Percentiles rank a stretch among this genome's conserved stretches.
Evolutionary conservation across 2,888 invertebrate species (phyloP).

Genomic region (Xiphydria camelus): DNA sequence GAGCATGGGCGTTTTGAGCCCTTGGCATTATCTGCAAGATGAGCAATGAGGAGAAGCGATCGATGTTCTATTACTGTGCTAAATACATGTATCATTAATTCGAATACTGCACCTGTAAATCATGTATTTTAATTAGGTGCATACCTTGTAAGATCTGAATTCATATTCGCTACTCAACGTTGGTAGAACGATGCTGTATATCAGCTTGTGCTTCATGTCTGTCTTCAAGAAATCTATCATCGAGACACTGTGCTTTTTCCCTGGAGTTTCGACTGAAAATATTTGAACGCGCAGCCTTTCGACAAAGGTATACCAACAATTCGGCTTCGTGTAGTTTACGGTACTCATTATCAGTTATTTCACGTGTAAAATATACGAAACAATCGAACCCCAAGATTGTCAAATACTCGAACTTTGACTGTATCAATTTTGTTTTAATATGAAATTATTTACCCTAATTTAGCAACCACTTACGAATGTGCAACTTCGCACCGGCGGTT

Average conservation of each 20-base stretch:
- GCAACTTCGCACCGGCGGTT: constrained; percentile 64
- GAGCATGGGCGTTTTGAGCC: constrained; percentile 77
- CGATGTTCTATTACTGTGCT: too few species aligned
- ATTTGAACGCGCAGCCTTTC: too few species aligned
- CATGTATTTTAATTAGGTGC: too few species aligned
- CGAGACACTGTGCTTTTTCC: constrained; percentile 49
- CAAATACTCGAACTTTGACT: not conserved
- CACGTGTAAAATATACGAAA: too few species aligned
- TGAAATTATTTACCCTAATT: not conserved
- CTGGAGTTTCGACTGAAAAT: constrained; percentile 57
- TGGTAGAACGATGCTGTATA: constrained; percentile 66
- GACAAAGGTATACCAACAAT: not conserved
- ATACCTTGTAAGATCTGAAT: constrained; percentile 72
- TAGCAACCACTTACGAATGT: constrained; percentile 60
- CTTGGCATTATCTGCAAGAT: constrained; percentile 72
- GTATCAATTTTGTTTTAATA: not conserved
- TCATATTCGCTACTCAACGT: constrained; percentile 60
- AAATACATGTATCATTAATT: too few species aligned
- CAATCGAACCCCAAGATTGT: too few species aligned
- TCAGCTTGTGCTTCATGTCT: constrained; percentile 70
- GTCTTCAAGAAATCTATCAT: constrained; percentile 63
- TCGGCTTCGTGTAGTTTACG: not conserved
- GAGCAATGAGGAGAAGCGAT: too few species aligned
- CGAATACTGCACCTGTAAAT: too few species aligned
- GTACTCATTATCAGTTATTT: not conserved